phyloP scores from a whole-genome alignment of 2,113 vertebrate genomes.

The Tragelaphus strepsiceros region DNA sequence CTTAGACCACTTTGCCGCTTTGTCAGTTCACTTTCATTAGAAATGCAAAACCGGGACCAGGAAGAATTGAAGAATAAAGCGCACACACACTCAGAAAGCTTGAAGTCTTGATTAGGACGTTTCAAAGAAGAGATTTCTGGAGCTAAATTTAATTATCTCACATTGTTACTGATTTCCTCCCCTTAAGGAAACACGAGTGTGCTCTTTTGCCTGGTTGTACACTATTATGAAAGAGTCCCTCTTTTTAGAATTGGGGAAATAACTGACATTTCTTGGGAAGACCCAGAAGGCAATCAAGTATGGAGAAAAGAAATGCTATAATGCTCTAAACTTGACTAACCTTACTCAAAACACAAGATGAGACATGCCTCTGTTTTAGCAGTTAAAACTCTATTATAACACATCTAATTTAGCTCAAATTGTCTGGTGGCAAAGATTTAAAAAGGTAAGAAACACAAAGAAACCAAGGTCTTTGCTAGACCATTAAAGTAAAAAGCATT shows the following conservation, averaged over 20 bases:
- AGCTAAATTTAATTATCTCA: slow-evolving; percentile 42
- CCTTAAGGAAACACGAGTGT: neutral
- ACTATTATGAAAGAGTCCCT: neutral
- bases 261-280: slow-evolving; percentile 58
- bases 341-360: slow-evolving; percentile 57
- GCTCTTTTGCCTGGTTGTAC: slow-evolving; percentile 7
- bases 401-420: slow-evolving; percentile 33
- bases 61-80: slow-evolving; percentile 35
- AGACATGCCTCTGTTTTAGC: slow-evolving; percentile 38
- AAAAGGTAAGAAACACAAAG: neutral
- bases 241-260: slow-evolving; percentile 20
- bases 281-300: slow-evolving; percentile 31
- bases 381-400: slow-evolving; percentile 22
- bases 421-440: slow-evolving; percentile 3
- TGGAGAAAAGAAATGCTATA: neutral
- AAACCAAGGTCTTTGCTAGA: neutral
- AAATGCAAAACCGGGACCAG: slow-evolving; percentile 74
- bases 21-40: slow-evolving; percentile 76
- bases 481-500: neutral
- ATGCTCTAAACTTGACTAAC: slow-evolving; percentile 55
- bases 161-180: neutral
- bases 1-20: slow-evolving; percentile 78
- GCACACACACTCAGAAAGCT: neutral
- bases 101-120: neutral
- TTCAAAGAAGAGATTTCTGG: slow-evolving; percentile 31